A percentile compares a stretch with the other conserved stretches of the same genome.
Evolutionary conservation across 2,888 invertebrate species (phyloP).

Genomic region (Euplexia lucipara): DNA sequence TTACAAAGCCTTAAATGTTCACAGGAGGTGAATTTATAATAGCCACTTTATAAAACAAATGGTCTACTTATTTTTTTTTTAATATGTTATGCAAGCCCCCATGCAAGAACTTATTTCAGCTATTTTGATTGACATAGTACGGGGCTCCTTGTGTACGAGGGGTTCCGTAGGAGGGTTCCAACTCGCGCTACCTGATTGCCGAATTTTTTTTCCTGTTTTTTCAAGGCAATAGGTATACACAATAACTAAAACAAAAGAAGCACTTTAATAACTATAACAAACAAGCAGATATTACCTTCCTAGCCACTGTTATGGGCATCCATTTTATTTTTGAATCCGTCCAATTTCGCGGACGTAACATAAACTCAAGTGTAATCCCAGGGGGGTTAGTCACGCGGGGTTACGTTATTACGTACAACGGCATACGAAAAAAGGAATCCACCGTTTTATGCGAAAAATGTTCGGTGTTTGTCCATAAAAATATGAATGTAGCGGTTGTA

Average conservation of each 20-base stretch:
- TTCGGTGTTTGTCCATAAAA: conserved; percentile 69
- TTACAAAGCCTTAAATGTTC: too few species aligned
- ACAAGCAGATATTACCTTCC: conserved; percentile 53
- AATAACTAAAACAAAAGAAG: conserved; percentile 17
- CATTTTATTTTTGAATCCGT: conserved; percentile 76
- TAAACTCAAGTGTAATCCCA: conserved; percentile 75
- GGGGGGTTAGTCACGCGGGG: conserved; percentile 73
- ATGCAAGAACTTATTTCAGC: too few species aligned
- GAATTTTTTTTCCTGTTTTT: too few species aligned
- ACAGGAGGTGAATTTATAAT: too few species aligned
- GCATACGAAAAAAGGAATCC: conserved; percentile 70
- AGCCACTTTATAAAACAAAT: too few species aligned
- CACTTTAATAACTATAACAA: conserved; percentile 26
- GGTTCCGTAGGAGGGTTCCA: too few species aligned
- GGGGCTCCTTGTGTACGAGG: too few species aligned
- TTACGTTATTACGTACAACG: conserved; percentile 71
- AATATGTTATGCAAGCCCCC: too few species aligned
- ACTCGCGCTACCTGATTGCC: too few species aligned
- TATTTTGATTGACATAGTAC: too few species aligned
- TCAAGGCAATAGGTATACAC: not conserved
- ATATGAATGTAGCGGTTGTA: conserved; percentile 62
- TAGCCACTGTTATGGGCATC: conserved; percentile 64
- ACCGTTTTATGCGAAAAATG: conserved; percentile 71
- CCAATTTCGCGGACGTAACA: conserved; percentile 75
- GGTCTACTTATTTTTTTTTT: too few species aligned